phyloP scores from a whole-genome alignment of 2,113 vertebrate species.

The Halcyon senegalensis region DNA sequence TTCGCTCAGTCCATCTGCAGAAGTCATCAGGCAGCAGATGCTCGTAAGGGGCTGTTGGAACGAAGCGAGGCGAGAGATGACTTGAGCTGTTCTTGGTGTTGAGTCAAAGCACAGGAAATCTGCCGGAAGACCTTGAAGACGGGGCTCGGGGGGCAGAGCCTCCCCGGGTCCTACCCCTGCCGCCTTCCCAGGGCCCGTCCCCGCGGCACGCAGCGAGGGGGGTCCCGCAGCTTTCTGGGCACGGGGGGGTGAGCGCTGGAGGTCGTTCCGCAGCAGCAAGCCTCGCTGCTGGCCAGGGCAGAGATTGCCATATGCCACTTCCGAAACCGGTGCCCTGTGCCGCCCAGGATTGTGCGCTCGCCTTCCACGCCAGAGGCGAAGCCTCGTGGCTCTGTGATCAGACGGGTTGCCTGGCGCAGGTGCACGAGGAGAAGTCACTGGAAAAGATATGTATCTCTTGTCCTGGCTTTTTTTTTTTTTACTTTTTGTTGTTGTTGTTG shows the following conservation, averaged over 20 bases:
- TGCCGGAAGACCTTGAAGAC: not conserved
- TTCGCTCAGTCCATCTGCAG: not conserved
- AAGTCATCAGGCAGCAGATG: slow-evolving; percentile 44
- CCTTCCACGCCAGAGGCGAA: not conserved
- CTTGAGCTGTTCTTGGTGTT: not conserved
- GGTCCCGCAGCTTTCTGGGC: not conserved
- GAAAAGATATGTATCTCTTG: rapidly evolving
- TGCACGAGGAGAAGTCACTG: not conserved
- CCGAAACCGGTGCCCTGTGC: not conserved
- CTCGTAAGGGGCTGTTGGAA: not conserved
- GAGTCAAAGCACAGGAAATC: slow-evolving; percentile 9
- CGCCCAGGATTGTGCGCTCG: not conserved
- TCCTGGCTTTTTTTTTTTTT: not conserved
- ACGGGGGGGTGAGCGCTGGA: rapidly evolving
- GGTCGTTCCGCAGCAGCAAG: not conserved
- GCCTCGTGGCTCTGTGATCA: not conserved
- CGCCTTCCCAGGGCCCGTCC: not conserved
- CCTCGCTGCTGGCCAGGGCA: not conserved
- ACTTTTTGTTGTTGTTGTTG: not conserved
- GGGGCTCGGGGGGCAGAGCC: not conserved
- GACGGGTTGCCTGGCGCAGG: rapidly evolving
- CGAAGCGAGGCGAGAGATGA: not conserved
- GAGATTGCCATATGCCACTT: not conserved
- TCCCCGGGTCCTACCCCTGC: not conserved
- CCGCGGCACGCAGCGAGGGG: rapidly evolving